Conservation (phyloP, 2,113 vertebrate species). For the Equus przewalskii region DNA sequence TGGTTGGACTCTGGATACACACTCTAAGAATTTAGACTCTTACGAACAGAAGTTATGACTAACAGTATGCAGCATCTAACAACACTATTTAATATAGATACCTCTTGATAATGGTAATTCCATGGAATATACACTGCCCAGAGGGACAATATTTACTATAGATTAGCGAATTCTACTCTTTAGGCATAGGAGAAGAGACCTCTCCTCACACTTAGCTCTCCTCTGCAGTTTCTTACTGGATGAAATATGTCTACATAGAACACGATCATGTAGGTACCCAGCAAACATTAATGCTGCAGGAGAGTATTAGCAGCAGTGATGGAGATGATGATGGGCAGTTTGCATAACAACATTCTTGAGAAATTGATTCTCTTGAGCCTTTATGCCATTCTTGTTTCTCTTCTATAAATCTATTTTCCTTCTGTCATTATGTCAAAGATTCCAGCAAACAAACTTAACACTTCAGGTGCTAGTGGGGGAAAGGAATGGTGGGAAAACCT, state of each 20-base stretch:
- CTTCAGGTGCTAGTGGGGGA: background rate
- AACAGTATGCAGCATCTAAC: background rate
- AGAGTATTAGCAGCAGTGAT: background rate
- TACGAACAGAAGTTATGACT: background rate
- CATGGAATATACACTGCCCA: background rate
- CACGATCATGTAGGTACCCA: background rate
- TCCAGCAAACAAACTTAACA: background rate
- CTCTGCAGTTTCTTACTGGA: background rate
- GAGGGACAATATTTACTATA: background rate
- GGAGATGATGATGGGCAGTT: background rate
- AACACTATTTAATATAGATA: background rate
- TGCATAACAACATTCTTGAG: conserved; percentile 19
- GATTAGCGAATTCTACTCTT: conserved; percentile 5
- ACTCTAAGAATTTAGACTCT: background rate
- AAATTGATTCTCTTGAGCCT: background rate
- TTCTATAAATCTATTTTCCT: conserved; percentile 15
- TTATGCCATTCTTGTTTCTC: background rate
- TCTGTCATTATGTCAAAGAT: background rate
- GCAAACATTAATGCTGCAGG: background rate
- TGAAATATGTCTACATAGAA: background rate
- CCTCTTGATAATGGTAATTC: background rate
- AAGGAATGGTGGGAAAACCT: background rate
- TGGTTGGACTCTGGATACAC: background rate
- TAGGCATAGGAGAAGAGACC: background rate
- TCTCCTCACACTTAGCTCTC: background rate